Conservation (phyloP, 2,113 vertebrate species). For the Micronisus gabar region DNA sequence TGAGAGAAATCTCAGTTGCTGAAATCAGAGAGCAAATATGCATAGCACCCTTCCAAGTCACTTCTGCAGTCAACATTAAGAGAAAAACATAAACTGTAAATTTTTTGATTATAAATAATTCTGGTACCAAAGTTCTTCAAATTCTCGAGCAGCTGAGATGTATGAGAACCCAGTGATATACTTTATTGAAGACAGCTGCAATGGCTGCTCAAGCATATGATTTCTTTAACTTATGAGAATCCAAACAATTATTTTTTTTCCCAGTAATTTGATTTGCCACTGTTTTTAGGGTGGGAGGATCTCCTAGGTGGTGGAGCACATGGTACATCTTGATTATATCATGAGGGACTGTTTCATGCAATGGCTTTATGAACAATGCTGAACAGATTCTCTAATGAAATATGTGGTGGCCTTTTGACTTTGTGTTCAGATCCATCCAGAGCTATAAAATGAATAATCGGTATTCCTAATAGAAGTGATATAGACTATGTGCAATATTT, state of each 20-base stretch:
- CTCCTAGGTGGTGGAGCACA: neutral
- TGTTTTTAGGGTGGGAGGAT: neutral
- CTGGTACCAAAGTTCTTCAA: neutral
- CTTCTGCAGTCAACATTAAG: neutral
- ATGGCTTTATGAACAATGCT: neutral
- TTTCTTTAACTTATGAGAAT: neutral
- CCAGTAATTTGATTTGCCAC: neutral
- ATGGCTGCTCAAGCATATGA: neutral
- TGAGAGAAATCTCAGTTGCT: neutral
- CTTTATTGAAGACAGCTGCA: neutral
- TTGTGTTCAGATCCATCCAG: neutral
- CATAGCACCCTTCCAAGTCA: neutral
- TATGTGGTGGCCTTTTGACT: neutral
- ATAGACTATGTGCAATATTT: neutral
- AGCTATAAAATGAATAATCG: neutral
- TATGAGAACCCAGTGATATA: neutral
- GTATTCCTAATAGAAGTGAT: neutral
- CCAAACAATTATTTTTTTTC: fast-evolving
- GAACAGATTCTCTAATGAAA: neutral
- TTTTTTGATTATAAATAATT: neutral
- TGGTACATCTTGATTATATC: neutral
- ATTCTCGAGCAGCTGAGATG: neutral
- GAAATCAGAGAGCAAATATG: neutral
- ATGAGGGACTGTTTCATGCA: neutral
- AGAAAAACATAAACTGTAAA: neutral